phyloP scores from a whole-genome alignment of 2,113 vertebrate species.

The Dicrurus megarhynchus region DNA sequence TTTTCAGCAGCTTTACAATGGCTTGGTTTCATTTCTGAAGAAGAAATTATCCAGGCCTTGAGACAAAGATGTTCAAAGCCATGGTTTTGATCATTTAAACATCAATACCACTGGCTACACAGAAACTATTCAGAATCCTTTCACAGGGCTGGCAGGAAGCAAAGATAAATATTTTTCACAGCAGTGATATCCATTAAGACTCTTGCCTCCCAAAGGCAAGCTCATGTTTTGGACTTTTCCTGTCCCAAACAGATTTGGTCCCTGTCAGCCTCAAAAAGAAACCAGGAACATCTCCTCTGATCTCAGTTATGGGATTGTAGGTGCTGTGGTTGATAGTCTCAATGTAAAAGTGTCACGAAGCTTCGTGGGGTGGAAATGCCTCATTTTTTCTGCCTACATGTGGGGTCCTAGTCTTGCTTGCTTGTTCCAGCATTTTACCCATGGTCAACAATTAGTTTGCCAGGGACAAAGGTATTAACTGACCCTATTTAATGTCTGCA shows the following conservation, averaged over 20 bases:
- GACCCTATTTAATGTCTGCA: neutral
- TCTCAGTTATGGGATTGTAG: neutral
- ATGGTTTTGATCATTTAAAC: slow-evolving; percentile 22
- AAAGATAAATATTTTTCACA: neutral
- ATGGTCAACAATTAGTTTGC: neutral
- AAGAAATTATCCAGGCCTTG: neutral
- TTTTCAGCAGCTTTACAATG: neutral
- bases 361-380: neutral
- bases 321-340: neutral
- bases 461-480: neutral
- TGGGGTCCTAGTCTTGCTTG: neutral
- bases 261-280: neutral
- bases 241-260: neutral
- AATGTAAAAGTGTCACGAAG: neutral
- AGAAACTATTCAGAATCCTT: neutral
- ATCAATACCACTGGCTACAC: neutral
- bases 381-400: neutral
- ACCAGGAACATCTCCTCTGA: neutral
- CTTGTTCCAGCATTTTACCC: neutral
- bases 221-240: neutral
- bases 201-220: neutral
- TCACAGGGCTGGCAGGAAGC: neutral
- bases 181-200: neutral
- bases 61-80: neutral
- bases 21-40: neutral